Base-by-base conservation (phyloP, 30 jellyfish, hydroid and myxozoan species). In the Turritopsis dohrnii region DNA sequence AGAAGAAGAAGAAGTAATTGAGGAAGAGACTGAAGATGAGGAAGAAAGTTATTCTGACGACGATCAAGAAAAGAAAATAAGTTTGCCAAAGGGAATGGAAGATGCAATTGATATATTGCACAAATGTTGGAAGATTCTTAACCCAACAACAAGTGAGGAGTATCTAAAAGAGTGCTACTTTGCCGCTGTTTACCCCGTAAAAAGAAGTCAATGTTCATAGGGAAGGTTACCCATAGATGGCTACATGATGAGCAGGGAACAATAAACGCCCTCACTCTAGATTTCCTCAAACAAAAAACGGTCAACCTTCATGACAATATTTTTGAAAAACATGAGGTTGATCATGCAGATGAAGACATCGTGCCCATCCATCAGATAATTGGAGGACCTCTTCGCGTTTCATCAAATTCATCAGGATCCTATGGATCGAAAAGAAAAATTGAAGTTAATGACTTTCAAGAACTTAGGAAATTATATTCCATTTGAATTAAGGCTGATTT, bases 251-350 rank as follows among this genome's bases (percentile, higher is more conserved):
- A n/a, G n/a, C n/a, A n/a, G n/a, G n/a, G n/a, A n/a, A n/a, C n/a
- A n/a, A n/a, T n/a, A n/a, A n/a, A n/a, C n/a, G n/a, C n/a, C n/a
- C n/a, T n/a, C n/a, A n/a, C n/a, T n/a, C n/a, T n/a, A n/a, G n/a
- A n/a, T n/a, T n/a, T n/a, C n/a, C n/a, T n/a, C n/a, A n/a, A n/a
- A n/a, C n/a, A n/a, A n/a, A n/a, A n/a, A n/a, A n/a, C n/a, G n/a
- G n/a, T n/a, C n/a, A n/a, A n/a, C n/a, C n/a, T n/a, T 69, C 77
- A 0, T 69, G 77, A 69, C 77, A 69, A 7, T 27, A 69, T 69
- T 19, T 69, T 69, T 69, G 77, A 69, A 69, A 69, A 69, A 21
- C 28, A 69, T 69, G 31, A 23, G 31, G 30, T 60, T 60, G 73
- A 69, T 69, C 31, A 69, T n/a, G 8, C 8, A 9, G 77, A 69